These are phyloP conservation scores for Laterallus jamaicensis DNA, from an alignment of 2,113 vertebrate species.

Conservation along the genomic window DNA sequence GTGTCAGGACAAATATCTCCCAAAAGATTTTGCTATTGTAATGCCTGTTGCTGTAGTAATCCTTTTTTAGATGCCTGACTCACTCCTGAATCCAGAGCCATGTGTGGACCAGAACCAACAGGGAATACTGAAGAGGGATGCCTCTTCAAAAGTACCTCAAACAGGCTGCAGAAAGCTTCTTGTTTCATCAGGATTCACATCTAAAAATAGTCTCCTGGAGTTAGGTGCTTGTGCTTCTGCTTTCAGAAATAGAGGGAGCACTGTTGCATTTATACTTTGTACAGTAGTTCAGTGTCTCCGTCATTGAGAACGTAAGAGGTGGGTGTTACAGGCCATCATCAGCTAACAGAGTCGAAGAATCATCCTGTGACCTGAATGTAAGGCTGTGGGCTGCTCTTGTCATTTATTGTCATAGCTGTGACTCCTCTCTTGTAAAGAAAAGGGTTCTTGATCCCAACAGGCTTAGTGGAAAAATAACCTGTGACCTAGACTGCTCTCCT, in stretches of 20 bases:
- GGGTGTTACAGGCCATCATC: background rate
- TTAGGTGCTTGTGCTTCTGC: background rate
- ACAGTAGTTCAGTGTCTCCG: background rate
- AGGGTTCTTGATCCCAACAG: background rate
- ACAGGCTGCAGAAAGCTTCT: background rate
- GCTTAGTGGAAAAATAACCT: background rate
- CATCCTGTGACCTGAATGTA: background rate
- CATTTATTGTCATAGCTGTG: background rate
- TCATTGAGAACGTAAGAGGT: background rate
- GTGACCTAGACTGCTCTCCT: background rate
- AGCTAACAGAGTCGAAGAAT: background rate
- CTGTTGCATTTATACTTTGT: background rate
- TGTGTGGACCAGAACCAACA: background rate
- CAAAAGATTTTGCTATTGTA: background rate
- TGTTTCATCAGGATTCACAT: background rate
- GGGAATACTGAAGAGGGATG: background rate
- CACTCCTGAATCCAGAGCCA: background rate
- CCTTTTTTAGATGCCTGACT: slow-evolving; percentile 12
- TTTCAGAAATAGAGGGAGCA: background rate
- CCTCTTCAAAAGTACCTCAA: background rate
- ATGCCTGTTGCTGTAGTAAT: background rate
- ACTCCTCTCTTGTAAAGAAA: background rate
- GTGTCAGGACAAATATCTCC: background rate
- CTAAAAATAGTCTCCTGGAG: background rate
- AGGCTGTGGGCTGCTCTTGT: background rate